Percentiles rank a stretch among this genome's conserved stretches.
phyloP scores from a whole-genome alignment of 2,113 vertebrate species.

The Clarias macrocephalus region DNA sequence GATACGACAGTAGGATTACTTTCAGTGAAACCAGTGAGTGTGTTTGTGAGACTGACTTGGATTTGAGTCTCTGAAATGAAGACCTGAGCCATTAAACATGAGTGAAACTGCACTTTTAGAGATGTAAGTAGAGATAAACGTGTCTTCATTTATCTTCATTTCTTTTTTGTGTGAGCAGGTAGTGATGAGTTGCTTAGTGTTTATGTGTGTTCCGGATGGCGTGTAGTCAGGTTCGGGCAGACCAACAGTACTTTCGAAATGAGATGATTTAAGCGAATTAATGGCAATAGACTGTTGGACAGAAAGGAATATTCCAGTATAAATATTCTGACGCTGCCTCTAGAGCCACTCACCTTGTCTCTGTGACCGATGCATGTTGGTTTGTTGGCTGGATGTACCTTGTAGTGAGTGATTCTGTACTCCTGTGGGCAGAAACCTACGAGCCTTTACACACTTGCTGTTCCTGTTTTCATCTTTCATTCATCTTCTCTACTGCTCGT shows the following conservation, averaged over 20 bases:
- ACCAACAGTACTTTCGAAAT: background rate
- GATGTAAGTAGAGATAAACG: background rate
- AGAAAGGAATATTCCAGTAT: background rate
- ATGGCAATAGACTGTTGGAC: background rate
- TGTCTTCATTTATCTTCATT: background rate
- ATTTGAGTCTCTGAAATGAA: background rate
- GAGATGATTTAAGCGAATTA: background rate
- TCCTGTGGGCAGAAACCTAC: background rate
- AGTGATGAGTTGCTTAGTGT: background rate
- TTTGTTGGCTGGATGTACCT: background rate
- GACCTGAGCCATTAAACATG: background rate
- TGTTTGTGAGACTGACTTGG: background rate
- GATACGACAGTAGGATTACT: background rate
- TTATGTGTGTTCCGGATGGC: background rate
- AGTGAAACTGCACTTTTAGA: background rate
- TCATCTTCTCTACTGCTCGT: background rate
- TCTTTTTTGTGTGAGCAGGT: background rate
- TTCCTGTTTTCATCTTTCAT: background rate
- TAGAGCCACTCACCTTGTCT: background rate
- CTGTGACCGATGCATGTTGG: background rate
- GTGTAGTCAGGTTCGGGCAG: background rate
- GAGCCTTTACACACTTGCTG: constrained; percentile 14
- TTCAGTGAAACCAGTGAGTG: too few relatives aligned
- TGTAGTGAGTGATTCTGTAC: background rate
- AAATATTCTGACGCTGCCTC: background rate